phyloP scores from a whole-genome alignment of 2,113 vertebrate genomes.

The Arothron firmamentum region DNA sequence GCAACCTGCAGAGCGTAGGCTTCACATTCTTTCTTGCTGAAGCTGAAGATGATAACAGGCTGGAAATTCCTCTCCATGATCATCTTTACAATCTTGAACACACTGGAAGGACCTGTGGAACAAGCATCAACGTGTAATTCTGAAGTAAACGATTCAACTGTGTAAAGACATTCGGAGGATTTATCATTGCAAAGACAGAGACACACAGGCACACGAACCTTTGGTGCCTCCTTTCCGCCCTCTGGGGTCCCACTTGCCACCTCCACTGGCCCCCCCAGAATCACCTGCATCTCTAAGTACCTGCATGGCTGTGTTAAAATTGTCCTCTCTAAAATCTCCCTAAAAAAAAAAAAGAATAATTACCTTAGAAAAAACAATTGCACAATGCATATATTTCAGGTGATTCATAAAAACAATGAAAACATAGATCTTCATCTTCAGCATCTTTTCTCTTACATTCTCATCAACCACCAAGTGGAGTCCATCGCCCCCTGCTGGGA shows the following conservation, averaged over 20 bases:
- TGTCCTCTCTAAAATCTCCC: conserved; percentile 98
- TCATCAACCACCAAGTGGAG: conserved; percentile 97
- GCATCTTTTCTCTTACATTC: conserved; percentile 79
- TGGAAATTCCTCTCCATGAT: conserved; percentile 99
- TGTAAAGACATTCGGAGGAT: background rate
- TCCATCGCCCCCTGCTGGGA: conserved; percentile 97
- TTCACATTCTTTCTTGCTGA: conserved; percentile 99
- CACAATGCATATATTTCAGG: background rate
- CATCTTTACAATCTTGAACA: conserved; percentile 99
- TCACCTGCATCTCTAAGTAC: conserved; percentile 92
- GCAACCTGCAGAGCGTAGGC: conserved; percentile 96
- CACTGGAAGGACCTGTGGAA: conserved; percentile 89
- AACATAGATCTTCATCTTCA: background rate
- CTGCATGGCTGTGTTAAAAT: conserved; percentile 98
- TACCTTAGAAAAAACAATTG: background rate
- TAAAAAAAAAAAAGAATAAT: conserved; percentile 44
- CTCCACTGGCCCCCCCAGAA: conserved; percentile 76
- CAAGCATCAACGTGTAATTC: background rate
- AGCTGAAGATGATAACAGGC: conserved; percentile 98
- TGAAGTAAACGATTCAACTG: background rate
- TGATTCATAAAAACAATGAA: background rate
- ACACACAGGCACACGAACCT: conserved; percentile 73
- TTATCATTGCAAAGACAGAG: background rate
- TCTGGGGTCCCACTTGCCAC: conserved; percentile 89
- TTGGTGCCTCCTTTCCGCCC: conserved; percentile 91